These are phyloP conservation scores for Heterotilapia buettikoferi DNA, from an alignment of 2,113 vertebrate genomes.

Conservation along the genomic window DNA sequence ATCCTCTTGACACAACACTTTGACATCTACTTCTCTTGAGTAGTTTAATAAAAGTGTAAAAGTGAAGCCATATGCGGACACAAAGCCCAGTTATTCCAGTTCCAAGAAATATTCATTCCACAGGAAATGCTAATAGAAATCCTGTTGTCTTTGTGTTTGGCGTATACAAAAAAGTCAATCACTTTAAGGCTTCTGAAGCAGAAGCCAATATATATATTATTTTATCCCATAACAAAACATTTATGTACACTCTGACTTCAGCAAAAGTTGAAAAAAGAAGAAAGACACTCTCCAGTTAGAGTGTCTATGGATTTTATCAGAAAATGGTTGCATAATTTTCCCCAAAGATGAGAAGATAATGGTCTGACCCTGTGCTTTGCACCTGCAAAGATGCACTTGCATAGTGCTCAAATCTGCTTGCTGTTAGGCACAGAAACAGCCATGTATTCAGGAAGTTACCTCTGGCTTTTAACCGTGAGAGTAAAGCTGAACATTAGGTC, in stretches of 20 bases:
- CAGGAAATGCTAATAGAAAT: background rate
- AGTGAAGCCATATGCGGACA: slow-evolving; percentile 13
- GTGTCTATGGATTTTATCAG: background rate
- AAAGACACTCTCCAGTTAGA: background rate
- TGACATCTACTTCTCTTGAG: background rate
- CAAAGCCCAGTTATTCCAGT: background rate
- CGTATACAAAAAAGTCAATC: background rate
- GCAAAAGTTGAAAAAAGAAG: background rate
- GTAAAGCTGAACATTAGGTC: background rate
- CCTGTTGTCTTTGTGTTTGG: background rate
- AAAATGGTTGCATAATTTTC: background rate
- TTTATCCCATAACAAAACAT: background rate
- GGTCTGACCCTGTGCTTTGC: background rate
- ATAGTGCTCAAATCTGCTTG: slow-evolving; percentile 1
- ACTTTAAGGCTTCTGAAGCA: slow-evolving; percentile 5
- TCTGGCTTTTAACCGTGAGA: background rate
- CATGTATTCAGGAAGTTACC: slow-evolving; percentile 6
- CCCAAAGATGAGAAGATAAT: background rate
- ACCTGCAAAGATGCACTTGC: slow-evolving; percentile 10
- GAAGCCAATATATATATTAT: background rate
- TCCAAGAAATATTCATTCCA: slow-evolving; percentile 14
- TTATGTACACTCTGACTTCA: background rate
- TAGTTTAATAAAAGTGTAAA: background rate
- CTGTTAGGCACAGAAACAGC: background rate
- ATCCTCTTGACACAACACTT: background rate